A percentile compares a stretch with the other conserved stretches of the same genome.
Conservation (phyloP, 2,113 vertebrate genomes). For the Crocuta crocuta region DNA sequence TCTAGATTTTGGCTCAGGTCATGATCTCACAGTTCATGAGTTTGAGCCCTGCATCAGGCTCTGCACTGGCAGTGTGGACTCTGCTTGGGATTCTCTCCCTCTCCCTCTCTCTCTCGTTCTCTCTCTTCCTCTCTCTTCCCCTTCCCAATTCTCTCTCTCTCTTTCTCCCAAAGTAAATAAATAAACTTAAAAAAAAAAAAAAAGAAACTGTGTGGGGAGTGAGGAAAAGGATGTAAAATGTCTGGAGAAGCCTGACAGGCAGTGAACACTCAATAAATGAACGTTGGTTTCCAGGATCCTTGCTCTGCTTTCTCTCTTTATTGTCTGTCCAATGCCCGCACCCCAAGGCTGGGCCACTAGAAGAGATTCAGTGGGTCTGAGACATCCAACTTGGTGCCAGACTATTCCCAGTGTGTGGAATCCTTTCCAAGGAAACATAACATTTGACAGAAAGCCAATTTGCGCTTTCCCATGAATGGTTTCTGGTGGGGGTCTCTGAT, state of each 20-base stretch:
- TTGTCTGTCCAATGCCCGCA: too few species aligned
- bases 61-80: too few species aligned
- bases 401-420: neutral
- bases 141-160: too few species aligned
- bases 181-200: too few species aligned
- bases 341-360: neutral
- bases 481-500: neutral
- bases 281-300: rapidly evolving
- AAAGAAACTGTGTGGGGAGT: neutral
- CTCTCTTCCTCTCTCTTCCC: too few species aligned
- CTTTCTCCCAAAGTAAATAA: too few species aligned
- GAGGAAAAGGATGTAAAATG: too few species aligned
- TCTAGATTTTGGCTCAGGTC: too few species aligned
- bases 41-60: too few species aligned
- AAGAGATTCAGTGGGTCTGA: neutral
- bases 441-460: neutral
- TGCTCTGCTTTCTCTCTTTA: neutral
- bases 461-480: neutral
- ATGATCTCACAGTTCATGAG: too few species aligned
- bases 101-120: too few species aligned
- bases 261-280: neutral
- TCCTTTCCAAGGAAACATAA: neutral
- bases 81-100: too few species aligned
- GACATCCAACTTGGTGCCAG: neutral
- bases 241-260: neutral